These are phyloP conservation scores for Drosophila pseudotakahashii DNA, from an alignment of 2,888 invertebrate species.

Conservation along the genomic window DNA sequence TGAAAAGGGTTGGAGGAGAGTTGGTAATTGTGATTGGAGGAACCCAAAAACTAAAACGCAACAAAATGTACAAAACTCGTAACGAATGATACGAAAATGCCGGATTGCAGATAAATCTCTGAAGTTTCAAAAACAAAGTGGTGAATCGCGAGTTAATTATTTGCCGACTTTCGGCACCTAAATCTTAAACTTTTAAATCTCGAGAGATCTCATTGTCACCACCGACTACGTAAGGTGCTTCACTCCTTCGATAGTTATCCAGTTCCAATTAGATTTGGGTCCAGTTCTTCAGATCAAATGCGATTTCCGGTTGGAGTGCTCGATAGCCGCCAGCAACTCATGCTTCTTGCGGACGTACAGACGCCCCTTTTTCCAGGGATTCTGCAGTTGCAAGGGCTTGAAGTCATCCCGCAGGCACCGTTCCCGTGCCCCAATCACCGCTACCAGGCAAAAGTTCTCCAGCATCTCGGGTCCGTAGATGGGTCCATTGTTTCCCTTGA, in stretches of 20 bases:
- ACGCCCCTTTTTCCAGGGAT: conserved; percentile 97
- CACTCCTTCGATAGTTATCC: not conserved
- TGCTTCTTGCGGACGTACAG: conserved; percentile 96
- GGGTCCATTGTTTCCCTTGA: conserved; percentile 94
- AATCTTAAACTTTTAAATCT: conserved; percentile 12
- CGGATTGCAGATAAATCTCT: conserved; percentile 1
- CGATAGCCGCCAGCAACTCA: conserved; percentile 93
- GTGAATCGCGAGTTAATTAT: not conserved
- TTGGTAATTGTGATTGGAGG: conserved; percentile 6
- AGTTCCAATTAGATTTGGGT: not conserved
- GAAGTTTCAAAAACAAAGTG: conserved; percentile 2
- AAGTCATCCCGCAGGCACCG: conserved; percentile 97
- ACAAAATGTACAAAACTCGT: conserved; percentile 24
- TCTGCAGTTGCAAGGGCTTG: conserved; percentile 95
- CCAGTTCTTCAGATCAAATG: conserved; percentile 80
- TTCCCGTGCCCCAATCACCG: conserved; percentile 97
- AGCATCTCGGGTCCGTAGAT: conserved; percentile 93
- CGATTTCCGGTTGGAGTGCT: conserved; percentile 93
- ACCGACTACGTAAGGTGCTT: not conserved
- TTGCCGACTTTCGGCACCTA: conserved; percentile 2
- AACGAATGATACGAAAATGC: not conserved
- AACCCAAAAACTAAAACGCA: conserved; percentile 53
- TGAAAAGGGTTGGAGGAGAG: conserved; percentile 23
- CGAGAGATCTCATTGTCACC: conserved; percentile 1
- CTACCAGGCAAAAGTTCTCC: conserved; percentile 96